A percentile compares a stretch with the other conserved stretches of the same genome.
Evolutionary conservation across 1,140 invertebrate species (phyloP).

Genomic region (Oncopodura yosiiana): DNA sequence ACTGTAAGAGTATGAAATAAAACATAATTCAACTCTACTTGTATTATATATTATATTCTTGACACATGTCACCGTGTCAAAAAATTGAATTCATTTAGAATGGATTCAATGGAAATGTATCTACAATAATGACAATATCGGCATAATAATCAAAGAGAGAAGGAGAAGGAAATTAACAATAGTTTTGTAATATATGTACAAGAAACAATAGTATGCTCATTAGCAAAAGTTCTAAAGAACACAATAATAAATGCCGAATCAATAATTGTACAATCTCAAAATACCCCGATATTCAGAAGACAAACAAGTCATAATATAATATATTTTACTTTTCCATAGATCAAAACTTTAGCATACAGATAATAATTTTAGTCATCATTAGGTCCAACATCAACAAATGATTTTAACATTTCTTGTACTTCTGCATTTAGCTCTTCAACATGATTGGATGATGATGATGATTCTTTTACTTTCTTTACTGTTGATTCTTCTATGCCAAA

Average conservation of each 20-base stretch:
- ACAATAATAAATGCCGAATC: conserved; percentile 3
- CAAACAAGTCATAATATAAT: neutral
- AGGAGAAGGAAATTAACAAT: neutral
- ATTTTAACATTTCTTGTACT: conserved; percentile 9
- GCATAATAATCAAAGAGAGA: neutral
- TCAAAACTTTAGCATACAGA: neutral
- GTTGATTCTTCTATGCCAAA: neutral
- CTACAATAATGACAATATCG: neutral
- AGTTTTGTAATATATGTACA: neutral
- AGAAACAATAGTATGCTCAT: conserved; percentile 29
- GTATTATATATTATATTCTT: conserved; percentile 2
- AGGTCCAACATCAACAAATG: conserved; percentile 15
- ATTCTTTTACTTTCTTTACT: conserved; percentile 3
- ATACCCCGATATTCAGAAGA: neutral
- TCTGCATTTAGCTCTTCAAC: neutral
- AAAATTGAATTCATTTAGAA: neutral
- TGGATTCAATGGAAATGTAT: neutral
- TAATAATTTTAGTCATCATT: conserved; percentile 4
- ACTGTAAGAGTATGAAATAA: neutral
- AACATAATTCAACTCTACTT: neutral
- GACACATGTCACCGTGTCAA: neutral
- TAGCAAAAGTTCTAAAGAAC: neutral
- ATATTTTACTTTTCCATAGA: neutral
- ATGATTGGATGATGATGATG: too few species aligned
- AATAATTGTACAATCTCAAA: neutral